phyloP scores from a whole-genome alignment of 2,888 invertebrate species.

The Pycnomerus fuliginosus region DNA sequence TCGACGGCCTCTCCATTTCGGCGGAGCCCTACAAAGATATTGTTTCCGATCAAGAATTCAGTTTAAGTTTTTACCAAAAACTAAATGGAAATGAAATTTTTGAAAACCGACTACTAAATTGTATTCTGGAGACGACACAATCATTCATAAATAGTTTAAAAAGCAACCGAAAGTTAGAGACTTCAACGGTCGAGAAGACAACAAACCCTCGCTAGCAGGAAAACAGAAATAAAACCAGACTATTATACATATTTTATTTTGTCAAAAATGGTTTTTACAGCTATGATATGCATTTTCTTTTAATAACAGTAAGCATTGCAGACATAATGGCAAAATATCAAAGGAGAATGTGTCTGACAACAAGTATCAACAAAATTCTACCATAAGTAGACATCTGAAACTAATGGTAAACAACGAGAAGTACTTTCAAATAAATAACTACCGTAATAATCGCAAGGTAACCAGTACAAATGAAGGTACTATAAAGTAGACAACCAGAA shows the following conservation, averaged over 20 bases:
- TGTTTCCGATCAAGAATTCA: too few species aligned
- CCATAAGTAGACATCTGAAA: slow-evolving; percentile 2
- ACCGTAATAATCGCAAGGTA: slow-evolving; percentile 16
- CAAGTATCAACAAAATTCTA: slow-evolving; percentile 3
- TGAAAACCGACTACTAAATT: too few species aligned
- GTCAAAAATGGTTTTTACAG: slow-evolving; percentile 83
- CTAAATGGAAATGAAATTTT: too few species aligned
- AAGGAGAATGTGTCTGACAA: slow-evolving; percentile 20
- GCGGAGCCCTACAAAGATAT: slow-evolving; percentile 46
- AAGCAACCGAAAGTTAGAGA: too few species aligned
- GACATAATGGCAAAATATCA: slow-evolving; percentile 47
- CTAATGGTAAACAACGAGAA: slow-evolving; percentile 9
- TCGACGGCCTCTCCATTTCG: slow-evolving; percentile 45
- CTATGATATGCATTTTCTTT: slow-evolving; percentile 87
- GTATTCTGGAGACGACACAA: too few species aligned
- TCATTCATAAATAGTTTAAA: too few species aligned
- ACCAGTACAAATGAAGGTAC: slow-evolving; percentile 18
- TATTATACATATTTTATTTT: slow-evolving; percentile 64
- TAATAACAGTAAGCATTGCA: slow-evolving; percentile 66
- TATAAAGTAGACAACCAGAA: slow-evolving; percentile 7
- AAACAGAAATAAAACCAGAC: too few species aligned
- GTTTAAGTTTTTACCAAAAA: too few species aligned
- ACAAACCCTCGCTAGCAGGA: too few species aligned
- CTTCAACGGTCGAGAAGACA: too few species aligned
- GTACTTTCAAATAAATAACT: slow-evolving; percentile 17